Conservation (phyloP, 2,888 invertebrate species). For the Drosophila meridiana region DNA sequence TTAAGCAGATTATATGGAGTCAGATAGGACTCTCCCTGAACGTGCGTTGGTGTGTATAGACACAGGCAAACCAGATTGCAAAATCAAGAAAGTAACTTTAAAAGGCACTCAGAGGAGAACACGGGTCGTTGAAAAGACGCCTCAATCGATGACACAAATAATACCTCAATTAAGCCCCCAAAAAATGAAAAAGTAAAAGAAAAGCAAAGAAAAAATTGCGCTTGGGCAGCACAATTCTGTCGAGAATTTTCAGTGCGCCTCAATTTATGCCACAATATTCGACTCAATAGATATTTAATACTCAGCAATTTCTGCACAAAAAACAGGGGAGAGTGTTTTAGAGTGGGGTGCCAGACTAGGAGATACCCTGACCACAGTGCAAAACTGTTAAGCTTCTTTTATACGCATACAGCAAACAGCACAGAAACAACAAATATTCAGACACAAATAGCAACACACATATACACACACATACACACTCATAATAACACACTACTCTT, state of each 20-base stretch:
- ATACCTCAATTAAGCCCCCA: conserved; percentile 73
- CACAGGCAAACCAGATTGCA: conserved; percentile 25
- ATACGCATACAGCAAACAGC: neutral
- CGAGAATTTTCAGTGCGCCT: conserved; percentile 31
- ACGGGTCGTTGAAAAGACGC: conserved; percentile 3
- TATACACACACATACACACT: neutral
- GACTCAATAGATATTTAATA: conserved; percentile 76
- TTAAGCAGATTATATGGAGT: conserved; percentile 70
- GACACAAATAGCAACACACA: too few relatives aligned
- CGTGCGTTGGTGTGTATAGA: neutral
- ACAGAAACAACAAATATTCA: neutral
- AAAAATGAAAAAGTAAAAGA: neutral
- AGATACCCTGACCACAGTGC: neutral
- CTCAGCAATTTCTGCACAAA: conserved; percentile 55
- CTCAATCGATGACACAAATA: conserved; percentile 74
- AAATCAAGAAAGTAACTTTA: conserved; percentile 19
- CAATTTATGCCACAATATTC: conserved; percentile 57
- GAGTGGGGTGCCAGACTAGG: neutral
- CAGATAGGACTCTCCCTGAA: conserved; percentile 41
- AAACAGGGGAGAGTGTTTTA: neutral
- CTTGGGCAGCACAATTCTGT: conserved; percentile 39
- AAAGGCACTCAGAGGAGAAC: conserved; percentile 6
- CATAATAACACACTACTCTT: neutral
- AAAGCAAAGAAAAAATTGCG: conserved; percentile 10
- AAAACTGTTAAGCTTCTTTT: neutral